Evolutionary conservation across 2,888 invertebrate genomes (phyloP), one percentile per base, ranked within the genome.

Genomic region (Ptilodon capucinus): DNA sequence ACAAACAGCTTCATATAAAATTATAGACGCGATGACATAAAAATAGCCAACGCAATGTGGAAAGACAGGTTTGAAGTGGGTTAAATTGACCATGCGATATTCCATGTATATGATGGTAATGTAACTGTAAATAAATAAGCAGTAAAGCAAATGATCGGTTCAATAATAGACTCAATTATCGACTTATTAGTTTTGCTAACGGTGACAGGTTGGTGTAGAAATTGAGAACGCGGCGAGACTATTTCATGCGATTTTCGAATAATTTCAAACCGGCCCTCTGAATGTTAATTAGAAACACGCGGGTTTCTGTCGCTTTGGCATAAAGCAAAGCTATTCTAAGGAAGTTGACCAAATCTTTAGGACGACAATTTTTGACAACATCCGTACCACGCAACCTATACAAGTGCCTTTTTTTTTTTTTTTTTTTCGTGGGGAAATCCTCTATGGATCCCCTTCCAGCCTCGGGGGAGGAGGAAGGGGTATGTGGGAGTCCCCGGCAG

Each of bases 81-180:
- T 59, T 65, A 67, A 71, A 64, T 71, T 64, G 57, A 63, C 57
- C 68, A 66, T 68, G 63, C 60, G 46, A 64, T 60, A 50, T 64
- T 58, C 58, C 60, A 64, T 59, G 68, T 67, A 54, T 48, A 51
- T 42, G 42, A 50, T 48, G 48, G 58, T 53, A 57, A 51, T 55
- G 44, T 74, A 74, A 73, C 76, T 65, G 78, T 73, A 56, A 48
- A 61, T 62, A 72, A 74, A 70, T 67, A 61, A 23, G 49, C 38
- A 42, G 62, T 67, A n/a, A n/a, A n/a, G n/a, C n/a, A n/a, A n/a
- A n/a, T n/a, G n/a, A n/a, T n/a, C 64, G 59, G 55, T 67, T 66
- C 53, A 45, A 58, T 63, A 58, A 61, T 64, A 56, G 54, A 54
- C 59, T 58, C 61, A 64, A 63, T 67, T 67, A 68, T 58, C 49